A percentile compares a stretch with the other conserved stretches of the same genome.
phyloP scores from a whole-genome alignment of 2,888 invertebrate genomes.

The Ischnura elegans region DNA sequence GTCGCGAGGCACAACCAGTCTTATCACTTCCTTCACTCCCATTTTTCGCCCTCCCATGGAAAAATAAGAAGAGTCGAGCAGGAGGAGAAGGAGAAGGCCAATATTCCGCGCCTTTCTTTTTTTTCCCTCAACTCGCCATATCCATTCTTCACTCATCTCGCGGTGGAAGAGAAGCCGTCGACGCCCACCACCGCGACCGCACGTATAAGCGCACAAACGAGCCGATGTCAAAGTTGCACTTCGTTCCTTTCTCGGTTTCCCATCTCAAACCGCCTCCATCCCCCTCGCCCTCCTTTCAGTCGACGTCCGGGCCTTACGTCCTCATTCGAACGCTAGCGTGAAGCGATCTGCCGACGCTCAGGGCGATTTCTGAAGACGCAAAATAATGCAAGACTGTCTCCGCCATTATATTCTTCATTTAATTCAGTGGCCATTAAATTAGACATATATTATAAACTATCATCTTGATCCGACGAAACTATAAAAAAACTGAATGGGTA shows the following conservation, averaged over 20 bases:
- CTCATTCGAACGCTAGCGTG: not conserved
- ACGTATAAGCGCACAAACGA: slow-evolving; percentile 18
- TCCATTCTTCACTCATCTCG: not conserved
- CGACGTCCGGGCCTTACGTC: not conserved
- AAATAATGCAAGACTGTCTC: no score
- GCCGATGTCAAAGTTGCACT: slow-evolving; percentile 38
- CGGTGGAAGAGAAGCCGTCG: not conserved
- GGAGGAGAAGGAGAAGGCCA: not conserved
- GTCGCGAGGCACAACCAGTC: slow-evolving; percentile 31
- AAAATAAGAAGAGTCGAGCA: slow-evolving; percentile 30
- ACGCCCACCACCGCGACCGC: not conserved
- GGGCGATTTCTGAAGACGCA: no score
- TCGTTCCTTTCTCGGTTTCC: not conserved
- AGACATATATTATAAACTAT: no score
- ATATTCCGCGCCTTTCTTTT: not conserved
- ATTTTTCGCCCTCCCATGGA: slow-evolving; percentile 36
- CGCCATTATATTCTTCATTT: no score
- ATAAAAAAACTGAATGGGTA: no score
- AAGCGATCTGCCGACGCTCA: no score
- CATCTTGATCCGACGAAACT: no score
- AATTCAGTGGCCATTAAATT: no score
- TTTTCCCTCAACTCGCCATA: not conserved
- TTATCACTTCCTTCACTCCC: slow-evolving; percentile 36
- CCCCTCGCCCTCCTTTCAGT: not conserved
- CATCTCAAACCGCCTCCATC: not conserved